Evolutionary conservation across 2,113 vertebrate genomes (phyloP).

Genomic region (Microtus ochrogaster): DNA sequence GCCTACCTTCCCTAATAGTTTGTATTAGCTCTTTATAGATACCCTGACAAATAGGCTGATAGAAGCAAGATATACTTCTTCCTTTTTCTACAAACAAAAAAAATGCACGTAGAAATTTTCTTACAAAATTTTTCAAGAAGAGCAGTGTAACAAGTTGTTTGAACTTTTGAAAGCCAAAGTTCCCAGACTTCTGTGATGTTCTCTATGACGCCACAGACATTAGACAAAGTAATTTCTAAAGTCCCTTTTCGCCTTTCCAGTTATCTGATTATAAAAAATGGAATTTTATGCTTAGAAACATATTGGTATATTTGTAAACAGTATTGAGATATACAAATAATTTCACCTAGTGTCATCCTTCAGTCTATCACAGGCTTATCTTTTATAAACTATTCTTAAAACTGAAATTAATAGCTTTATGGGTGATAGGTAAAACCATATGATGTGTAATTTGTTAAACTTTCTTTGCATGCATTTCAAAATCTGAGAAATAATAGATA

Average conservation of each 20-base stretch:
- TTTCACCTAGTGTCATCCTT: slow-evolving; percentile 7
- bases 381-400: slow-evolving; percentile 47
- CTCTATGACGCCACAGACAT: neutral
- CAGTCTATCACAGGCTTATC: neutral
- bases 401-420: slow-evolving; percentile 55
- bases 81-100: slow-evolving; percentile 29
- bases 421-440: slow-evolving; percentile 64
- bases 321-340: neutral
- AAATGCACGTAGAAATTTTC: slow-evolving; percentile 35
- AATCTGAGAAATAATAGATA: slow-evolving; percentile 61
- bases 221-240: slow-evolving; percentile 39
- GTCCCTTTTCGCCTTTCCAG: neutral
- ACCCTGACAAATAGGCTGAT: neutral
- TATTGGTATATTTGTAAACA: slow-evolving; percentile 40
- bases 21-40: neutral
- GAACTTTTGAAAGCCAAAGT: slow-evolving; percentile 16
- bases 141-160: neutral
- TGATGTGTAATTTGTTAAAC: slow-evolving; percentile 57
- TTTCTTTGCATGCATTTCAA: slow-evolving; percentile 78
- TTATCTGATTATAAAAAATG: slow-evolving; percentile 26
- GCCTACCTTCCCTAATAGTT: neutral
- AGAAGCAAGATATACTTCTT: slow-evolving; percentile 12
- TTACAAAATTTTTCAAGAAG: neutral
- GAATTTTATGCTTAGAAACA: slow-evolving; percentile 39
- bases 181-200: slow-evolving; percentile 8